Evolutionary conservation across 1,140 invertebrate species (phyloP).

Genomic region (Drosophila gunungcola): DNA sequence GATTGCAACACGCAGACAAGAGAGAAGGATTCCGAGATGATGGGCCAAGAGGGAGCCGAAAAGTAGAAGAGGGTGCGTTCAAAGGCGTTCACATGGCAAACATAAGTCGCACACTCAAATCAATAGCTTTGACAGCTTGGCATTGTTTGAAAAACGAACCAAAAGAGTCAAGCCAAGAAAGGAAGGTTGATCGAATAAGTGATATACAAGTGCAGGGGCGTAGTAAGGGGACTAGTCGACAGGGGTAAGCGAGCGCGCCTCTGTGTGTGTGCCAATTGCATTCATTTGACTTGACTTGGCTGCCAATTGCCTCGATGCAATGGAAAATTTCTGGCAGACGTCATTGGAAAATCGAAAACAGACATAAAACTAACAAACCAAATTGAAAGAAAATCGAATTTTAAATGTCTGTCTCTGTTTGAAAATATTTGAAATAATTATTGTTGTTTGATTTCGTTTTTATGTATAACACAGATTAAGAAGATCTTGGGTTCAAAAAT

Average conservation of each 20-base stretch:
- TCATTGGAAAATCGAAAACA: slow-evolving; percentile 53
- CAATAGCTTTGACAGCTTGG: slow-evolving; percentile 76
- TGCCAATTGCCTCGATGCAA: slow-evolving; percentile 75
- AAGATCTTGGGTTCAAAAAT: background rate
- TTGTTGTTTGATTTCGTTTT: background rate
- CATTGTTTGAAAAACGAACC: slow-evolving; percentile 56
- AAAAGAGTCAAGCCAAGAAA: slow-evolving; percentile 31
- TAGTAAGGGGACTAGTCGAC: background rate
- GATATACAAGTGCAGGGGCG: slow-evolving; percentile 11
- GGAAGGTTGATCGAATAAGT: slow-evolving; percentile 41
- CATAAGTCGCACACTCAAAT: slow-evolving; percentile 79
- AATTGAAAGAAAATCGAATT: slow-evolving; percentile 30
- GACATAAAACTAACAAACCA: slow-evolving; percentile 23
- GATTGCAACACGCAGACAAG: slow-evolving; percentile 59
- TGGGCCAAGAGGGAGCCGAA: background rate
- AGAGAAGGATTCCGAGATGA: slow-evolving; percentile 25
- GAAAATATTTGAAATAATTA: slow-evolving; percentile 17
- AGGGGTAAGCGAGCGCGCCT: background rate
- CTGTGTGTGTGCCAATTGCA: slow-evolving; percentile 64
- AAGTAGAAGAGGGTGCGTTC: background rate
- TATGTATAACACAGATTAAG: background rate
- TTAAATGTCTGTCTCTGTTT: slow-evolving; percentile 11
- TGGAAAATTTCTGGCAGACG: slow-evolving; percentile 69
- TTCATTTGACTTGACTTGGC: slow-evolving; percentile 79
- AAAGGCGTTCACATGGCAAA: slow-evolving; percentile 78